Evolutionary conservation across 2,113 vertebrate species (phyloP).

Genomic region (Poicephalus meyeri): DNA sequence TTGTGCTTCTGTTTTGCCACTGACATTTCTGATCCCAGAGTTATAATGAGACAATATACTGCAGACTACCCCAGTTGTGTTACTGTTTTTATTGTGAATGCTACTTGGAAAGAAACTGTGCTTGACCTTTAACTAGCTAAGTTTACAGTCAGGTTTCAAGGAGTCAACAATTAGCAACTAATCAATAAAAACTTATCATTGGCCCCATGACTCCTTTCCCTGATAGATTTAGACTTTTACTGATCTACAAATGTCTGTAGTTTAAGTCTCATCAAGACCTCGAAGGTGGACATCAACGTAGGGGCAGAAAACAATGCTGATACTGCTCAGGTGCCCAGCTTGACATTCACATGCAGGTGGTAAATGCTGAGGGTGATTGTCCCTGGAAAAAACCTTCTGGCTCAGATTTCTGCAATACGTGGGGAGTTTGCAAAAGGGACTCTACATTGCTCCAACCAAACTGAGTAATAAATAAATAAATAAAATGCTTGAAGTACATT

Average conservation of each 20-base stretch:
- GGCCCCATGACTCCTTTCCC: background rate
- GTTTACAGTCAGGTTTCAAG: conserved; percentile 1
- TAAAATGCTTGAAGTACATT: background rate
- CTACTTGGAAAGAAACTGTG: background rate
- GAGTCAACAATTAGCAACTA: conserved; percentile 22
- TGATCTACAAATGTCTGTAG: background rate
- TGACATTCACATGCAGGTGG: background rate
- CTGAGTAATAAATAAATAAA: background rate
- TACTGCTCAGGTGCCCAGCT: background rate
- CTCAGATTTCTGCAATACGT: background rate
- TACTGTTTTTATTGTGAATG: conserved; percentile 36
- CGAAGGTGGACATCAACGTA: background rate
- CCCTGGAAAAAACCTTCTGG: background rate
- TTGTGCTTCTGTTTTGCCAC: background rate
- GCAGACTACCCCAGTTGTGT: background rate
- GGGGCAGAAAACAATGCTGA: background rate
- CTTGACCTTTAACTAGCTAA: conserved; percentile 16
- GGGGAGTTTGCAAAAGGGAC: background rate
- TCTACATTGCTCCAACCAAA: background rate
- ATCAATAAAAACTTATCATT: background rate
- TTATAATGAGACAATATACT: background rate
- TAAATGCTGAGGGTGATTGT: background rate
- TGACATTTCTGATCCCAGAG: conserved; percentile 30
- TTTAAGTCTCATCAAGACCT: background rate
- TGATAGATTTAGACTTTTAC: background rate